Base-by-base conservation (phyloP, 1,140 invertebrate species). In the Nylanderia fulva region DNA sequence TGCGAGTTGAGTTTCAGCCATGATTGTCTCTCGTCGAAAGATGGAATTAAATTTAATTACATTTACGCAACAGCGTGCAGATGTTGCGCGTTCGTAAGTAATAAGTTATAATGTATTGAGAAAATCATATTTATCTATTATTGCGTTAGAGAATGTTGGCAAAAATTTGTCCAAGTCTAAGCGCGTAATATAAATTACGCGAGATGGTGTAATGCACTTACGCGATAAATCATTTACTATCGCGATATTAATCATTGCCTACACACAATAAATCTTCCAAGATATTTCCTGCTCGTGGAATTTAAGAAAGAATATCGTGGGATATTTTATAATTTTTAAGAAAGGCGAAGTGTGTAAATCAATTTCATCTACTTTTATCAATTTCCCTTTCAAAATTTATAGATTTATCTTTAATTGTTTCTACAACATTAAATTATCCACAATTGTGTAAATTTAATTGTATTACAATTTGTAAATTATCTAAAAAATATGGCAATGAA, bases 21-120 rank as follows among this genome's bases (percentile, higher is more conserved):
- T 56, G 13, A 72, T 72, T 21, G 36, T 33, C 29, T 33, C 29
- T 72, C 29, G 29, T 72, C 36, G 36, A 33, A 36, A 18, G 48
- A 33, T 29, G 58, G 2, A 56, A 72, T 72, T 33, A 72, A 72
- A 72, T 58, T 72, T 72, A 72, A 72, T 72, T 48, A 58, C 13
- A 21, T 39, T 33, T 24, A 52, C 18, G 52, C 52, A 72, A 11
- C 6, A 3, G 48, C 48, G 29, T 71, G 29, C 69, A 36, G 48
- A 72, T 72, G 69, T n/a, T 72, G 42, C 33, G 11, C 33, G 69
- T 72, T 56, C 33, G n/a, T 21, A 58, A 58, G 13, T 56, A 72
- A 72, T 48, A 33, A 33, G 69, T 36, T 72, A 15, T 24, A 71
- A 72, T 39, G 24, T 39, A 72, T 36, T 21, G 29, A 56, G 52